Evolutionary conservation across 2,888 invertebrate species (phyloP).

Genomic region (Parnassius mnemosyne): DNA sequence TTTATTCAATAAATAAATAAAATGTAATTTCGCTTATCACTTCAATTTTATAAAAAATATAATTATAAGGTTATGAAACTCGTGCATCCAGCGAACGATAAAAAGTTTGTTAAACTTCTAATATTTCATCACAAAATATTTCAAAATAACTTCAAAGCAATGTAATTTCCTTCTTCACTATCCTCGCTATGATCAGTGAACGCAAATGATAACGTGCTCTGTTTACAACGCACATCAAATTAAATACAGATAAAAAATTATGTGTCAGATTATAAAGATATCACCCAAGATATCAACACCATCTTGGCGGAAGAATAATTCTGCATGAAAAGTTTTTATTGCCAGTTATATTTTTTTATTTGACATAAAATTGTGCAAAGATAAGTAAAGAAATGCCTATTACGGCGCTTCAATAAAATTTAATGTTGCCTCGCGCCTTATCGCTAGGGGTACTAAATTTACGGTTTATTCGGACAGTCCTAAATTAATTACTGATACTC

Average conservation of each 20-base stretch:
- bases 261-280: constrained; percentile 18
- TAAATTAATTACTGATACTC: background rate
- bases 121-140: background rate
- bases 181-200: too few relatives aligned
- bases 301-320: constrained; percentile 8
- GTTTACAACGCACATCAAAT: background rate
- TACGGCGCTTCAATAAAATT: constrained; percentile 1
- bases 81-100: background rate
- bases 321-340: constrained; percentile 1
- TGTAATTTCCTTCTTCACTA: too few relatives aligned
- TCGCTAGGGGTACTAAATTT: background rate
- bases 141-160: too few relatives aligned
- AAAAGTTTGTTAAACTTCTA: background rate
- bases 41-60: too few relatives aligned
- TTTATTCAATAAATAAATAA: too few relatives aligned
- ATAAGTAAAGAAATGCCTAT: background rate
- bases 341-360: constrained; percentile 8
- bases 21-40: too few relatives aligned
- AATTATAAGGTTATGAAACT: background rate
- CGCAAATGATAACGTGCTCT: too few relatives aligned
- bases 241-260: constrained; percentile 15
- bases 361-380: constrained; percentile 3
- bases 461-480: constrained; percentile 1
- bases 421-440: constrained; percentile 3
- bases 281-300: constrained; percentile 10